Conservation (phyloP, 2,797 vertebrate genomes). For the Prionace glauca region DNA sequence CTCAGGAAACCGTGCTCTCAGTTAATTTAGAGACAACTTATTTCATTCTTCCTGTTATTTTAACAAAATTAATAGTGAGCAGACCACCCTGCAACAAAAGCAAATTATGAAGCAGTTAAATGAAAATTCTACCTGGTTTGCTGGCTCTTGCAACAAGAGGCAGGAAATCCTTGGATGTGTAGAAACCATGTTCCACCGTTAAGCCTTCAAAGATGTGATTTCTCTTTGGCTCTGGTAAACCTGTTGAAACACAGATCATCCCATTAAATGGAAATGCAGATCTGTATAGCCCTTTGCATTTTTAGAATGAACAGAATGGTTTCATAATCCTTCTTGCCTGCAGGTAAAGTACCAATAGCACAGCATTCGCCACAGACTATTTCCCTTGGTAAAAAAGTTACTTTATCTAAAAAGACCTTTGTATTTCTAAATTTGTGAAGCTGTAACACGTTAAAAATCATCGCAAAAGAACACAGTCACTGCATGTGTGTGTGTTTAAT, state of each 20-base stretch:
- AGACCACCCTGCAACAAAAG: not conserved
- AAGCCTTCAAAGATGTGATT: constrained; percentile 73
- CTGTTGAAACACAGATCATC: constrained; percentile 50
- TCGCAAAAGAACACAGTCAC: not conserved
- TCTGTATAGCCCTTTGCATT: not conserved
- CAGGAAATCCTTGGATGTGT: constrained; percentile 90
- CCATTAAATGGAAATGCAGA: constrained; percentile 6
- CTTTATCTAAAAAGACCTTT: not conserved
- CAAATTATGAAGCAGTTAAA: not conserved
- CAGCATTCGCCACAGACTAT: not conserved
- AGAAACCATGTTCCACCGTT: constrained; percentile 76
- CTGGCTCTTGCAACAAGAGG: constrained; percentile 82
- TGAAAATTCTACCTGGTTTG: constrained; percentile 69
- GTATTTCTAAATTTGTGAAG: not conserved
- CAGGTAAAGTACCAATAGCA: not conserved
- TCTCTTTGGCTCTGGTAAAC: constrained; percentile 83
- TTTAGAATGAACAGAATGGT: not conserved
- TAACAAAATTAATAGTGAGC: not conserved
- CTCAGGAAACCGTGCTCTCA: no score
- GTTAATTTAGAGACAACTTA: not conserved
- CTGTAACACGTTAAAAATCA: not conserved
- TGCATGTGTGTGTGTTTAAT: not conserved
- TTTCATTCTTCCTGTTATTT: not conserved
- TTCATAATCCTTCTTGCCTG: not conserved
- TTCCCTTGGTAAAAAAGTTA: not conserved